Conservation (phyloP, 2,113 vertebrate species). For the Dipodomys merriami region DNA sequence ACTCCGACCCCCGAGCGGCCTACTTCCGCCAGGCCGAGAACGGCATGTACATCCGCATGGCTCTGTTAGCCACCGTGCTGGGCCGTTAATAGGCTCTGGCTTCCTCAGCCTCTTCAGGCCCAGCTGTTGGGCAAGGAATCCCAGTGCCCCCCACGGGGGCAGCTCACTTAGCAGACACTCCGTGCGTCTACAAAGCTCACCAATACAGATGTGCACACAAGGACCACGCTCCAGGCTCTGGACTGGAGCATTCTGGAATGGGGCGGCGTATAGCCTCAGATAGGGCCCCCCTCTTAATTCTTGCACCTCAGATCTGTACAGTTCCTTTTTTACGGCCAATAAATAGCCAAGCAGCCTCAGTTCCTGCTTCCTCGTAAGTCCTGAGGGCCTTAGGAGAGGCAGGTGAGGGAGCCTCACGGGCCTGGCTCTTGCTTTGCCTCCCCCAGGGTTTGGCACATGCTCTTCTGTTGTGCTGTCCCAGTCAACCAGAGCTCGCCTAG, state of each 20-base stretch:
- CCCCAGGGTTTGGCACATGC: not conserved
- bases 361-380: not conserved
- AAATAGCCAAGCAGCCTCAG: constrained; percentile 67
- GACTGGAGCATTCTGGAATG: not conserved
- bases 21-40: constrained; percentile 98
- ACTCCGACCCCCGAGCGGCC: constrained; percentile 95
- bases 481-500: not conserved
- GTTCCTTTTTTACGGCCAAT: constrained; percentile 76
- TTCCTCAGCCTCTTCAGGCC: not conserved
- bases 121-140: constrained; percentile 50
- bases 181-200: not conserved
- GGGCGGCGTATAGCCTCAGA: not conserved
- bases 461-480: not conserved
- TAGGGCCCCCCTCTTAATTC: not conserved
- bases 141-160: constrained; percentile 71
- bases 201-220: not conserved
- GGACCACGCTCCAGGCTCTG: not conserved
- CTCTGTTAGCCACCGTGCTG: constrained; percentile 94
- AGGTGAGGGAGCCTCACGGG: not conserved
- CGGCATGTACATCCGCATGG: constrained; percentile 98
- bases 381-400: not conserved
- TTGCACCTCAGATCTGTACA: constrained; percentile 48
- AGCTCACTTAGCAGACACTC: not conserved
- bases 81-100: constrained; percentile 85
- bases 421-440: not conserved